These are phyloP conservation scores for Parapsyche elsis DNA, from an alignment of 1,140 invertebrate species.

Conservation along the genomic window DNA sequence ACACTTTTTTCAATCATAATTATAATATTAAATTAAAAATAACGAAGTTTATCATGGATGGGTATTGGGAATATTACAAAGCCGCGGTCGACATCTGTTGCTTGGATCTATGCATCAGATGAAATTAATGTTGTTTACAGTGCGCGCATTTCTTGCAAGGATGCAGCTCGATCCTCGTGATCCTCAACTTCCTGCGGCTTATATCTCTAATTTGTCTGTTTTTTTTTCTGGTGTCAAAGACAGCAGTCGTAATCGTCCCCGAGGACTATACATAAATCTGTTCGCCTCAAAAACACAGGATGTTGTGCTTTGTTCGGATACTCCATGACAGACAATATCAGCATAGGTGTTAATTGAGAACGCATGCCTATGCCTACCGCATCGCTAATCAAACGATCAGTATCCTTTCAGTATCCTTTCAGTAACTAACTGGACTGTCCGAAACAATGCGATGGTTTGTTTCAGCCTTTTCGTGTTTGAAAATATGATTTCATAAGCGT, in stretches of 20 bases:
- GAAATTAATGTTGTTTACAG: not conserved
- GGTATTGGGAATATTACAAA: too few species aligned
- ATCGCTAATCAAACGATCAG: not conserved
- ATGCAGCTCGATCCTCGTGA: not conserved
- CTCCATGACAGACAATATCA: not conserved
- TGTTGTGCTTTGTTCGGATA: slow-evolving; percentile 39
- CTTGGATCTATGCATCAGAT: not conserved
- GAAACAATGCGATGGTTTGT: too few species aligned
- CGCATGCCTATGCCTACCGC: not conserved
- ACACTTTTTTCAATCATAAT: too few species aligned
- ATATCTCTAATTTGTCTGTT: not conserved
- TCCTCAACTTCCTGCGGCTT: not conserved
- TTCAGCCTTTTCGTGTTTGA: too few species aligned
- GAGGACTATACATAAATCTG: not conserved
- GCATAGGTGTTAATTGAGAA: not conserved
- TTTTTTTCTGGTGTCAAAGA: slow-evolving; percentile 8
- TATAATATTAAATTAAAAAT: too few species aligned
- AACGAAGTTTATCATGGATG: too few species aligned
- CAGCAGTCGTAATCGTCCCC: not conserved
- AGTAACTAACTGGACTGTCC: too few species aligned
- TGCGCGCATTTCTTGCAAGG: not conserved
- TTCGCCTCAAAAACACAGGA: slow-evolving; percentile 46
- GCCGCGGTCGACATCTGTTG: too few species aligned
- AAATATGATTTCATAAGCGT: too few species aligned
- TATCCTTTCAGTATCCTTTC: not conserved